These are phyloP conservation scores for Dipodomys stephensi DNA, from an alignment of 2,113 vertebrate species.

Conservation along the genomic window DNA sequence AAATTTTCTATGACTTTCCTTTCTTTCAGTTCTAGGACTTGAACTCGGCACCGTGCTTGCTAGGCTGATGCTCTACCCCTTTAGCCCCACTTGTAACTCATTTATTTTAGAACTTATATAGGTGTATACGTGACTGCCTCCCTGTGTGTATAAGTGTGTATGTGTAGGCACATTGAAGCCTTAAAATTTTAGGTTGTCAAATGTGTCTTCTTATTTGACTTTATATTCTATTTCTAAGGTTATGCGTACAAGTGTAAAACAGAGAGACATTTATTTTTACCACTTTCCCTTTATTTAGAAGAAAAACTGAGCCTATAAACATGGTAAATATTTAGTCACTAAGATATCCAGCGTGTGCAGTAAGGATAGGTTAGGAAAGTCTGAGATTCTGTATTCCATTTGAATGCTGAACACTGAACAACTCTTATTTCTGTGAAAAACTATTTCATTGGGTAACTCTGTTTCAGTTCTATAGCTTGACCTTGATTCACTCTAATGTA, in stretches of 20 bases:
- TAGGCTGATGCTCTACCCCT: too few relatives aligned
- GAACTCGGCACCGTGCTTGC: too few relatives aligned
- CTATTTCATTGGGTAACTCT: neutral
- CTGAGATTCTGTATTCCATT: neutral
- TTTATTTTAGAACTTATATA: neutral
- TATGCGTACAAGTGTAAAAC: neutral
- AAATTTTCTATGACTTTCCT: too few relatives aligned
- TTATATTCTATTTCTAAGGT: neutral
- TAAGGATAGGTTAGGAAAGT: neutral
- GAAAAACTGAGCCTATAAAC: neutral
- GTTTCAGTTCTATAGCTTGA: neutral
- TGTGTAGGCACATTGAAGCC: neutral
- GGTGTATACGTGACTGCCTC: neutral
- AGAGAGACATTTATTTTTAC: conserved; percentile 9
- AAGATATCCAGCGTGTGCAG: neutral
- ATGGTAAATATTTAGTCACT: neutral
- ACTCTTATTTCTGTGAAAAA: too few relatives aligned
- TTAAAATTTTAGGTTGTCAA: neutral
- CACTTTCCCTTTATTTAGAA: neutral
- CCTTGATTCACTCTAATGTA: neutral
- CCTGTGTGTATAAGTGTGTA: neutral
- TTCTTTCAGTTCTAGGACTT: too few relatives aligned
- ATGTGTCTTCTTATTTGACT: neutral
- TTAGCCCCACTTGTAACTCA: too few relatives aligned
- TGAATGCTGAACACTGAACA: neutral